A percentile compares a stretch with the other conserved stretches of the same genome.
phyloP scores from a whole-genome alignment of 2,888 invertebrate species.

The Tenthredo scrophulariae region DNA sequence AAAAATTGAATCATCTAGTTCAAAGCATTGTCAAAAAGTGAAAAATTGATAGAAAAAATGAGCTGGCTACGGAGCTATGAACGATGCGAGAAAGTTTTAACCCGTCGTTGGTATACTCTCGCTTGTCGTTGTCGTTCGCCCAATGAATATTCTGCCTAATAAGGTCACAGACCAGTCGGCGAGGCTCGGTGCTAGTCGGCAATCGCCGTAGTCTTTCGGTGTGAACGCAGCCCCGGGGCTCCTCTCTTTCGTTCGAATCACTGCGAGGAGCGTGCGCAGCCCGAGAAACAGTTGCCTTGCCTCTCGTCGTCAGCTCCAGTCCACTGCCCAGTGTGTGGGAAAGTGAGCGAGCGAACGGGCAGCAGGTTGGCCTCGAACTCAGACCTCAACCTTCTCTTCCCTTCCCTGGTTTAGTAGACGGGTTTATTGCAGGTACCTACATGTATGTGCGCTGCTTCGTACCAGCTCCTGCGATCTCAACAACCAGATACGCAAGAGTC shows the following conservation, averaged over 20 bases:
- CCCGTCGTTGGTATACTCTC: slow-evolving; percentile 25
- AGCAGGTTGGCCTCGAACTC: slow-evolving; percentile 73
- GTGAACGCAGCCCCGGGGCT: slow-evolving; percentile 35
- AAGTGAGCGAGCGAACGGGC: slow-evolving; percentile 70
- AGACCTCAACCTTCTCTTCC: slow-evolving; percentile 75
- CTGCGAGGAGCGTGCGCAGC: slow-evolving; percentile 25
- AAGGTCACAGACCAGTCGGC: slow-evolving; percentile 43
- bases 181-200: slow-evolving; percentile 5
- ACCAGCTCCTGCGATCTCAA: background rate
- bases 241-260: background rate
- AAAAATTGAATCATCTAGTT: background rate
- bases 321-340: slow-evolving; percentile 68
- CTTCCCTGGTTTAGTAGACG: slow-evolving; percentile 7
- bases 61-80: background rate
- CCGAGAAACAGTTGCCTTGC: slow-evolving; percentile 36
- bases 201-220: slow-evolving; percentile 23
- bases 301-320: background rate
- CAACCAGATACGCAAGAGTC: background rate
- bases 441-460: background rate
- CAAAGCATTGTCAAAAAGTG: background rate
- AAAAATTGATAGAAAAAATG: background rate
- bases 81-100: slow-evolving; percentile 46
- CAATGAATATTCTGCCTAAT: slow-evolving; percentile 50
- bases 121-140: slow-evolving; percentile 46
- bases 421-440: background rate